Conservation (phyloP, 2,888 invertebrate genomes). For the Petrolisthes manimaculis region DNA sequence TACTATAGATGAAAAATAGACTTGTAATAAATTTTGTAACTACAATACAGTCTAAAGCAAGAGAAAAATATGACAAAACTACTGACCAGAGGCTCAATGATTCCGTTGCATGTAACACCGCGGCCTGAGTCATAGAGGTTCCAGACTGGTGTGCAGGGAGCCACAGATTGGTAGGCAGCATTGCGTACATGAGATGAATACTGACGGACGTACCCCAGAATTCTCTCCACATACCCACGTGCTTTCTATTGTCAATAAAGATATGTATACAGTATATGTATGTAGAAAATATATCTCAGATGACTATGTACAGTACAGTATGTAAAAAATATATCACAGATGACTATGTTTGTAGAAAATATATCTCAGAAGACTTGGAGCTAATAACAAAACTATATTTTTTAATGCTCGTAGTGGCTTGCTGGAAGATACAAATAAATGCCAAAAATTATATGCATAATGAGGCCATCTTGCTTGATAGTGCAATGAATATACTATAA, state of each 20-base stretch:
- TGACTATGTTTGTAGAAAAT: too few species aligned
- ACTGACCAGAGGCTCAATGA: constrained; percentile 78
- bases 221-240: constrained; percentile 74
- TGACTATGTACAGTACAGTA: too few species aligned
- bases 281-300: too few species aligned
- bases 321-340: too few species aligned
- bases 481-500: not conserved
- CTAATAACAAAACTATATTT: too few species aligned
- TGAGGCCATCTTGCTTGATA: not conserved
- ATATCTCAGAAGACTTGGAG: too few species aligned
- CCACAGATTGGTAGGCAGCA: constrained; percentile 77
- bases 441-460: too few species aligned
- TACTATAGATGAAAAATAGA: not conserved
- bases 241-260: constrained; percentile 72
- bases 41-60: not conserved
- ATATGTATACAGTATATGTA: too few species aligned
- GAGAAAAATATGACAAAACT: not conserved
- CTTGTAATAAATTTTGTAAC: not conserved
- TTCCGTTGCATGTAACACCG: constrained; percentile 76
- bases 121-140: constrained; percentile 78
- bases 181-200: constrained; percentile 78
- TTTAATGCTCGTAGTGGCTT: too few species aligned
- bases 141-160: constrained; percentile 81
- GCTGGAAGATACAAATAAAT: too few species aligned
- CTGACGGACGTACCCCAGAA: constrained; percentile 78